Base-by-base conservation (phyloP, 2,113 vertebrate genomes). In the Rostratula benghalensis region DNA sequence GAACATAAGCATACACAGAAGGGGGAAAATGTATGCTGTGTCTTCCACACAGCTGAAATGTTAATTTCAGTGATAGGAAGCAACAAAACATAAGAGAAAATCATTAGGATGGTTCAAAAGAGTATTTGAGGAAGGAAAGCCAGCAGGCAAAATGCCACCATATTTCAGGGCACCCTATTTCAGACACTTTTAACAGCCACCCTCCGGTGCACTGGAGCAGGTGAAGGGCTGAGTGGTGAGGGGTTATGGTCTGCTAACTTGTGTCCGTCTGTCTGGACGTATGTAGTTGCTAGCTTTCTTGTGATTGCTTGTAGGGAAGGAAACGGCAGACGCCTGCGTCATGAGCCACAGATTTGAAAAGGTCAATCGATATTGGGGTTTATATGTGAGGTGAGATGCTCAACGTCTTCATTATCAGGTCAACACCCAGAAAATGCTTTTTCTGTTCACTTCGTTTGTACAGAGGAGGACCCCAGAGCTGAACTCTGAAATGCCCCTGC, bases 331-430 rank as follows among this genome's bases (percentile, higher is more conserved):
- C 0, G 3, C 71, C 54, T 20, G 43, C 10, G 3, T 90, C 89
- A 64, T 3, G 28, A 96, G 75, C 45, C 60, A 77, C 56, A 60
- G 43, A 11, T 78, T 68, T 84, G 69, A 78, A 93, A 89, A 92
- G 57, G 64, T 92, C 92, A 45, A 1, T 68, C 54, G 77, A 71
- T 83, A 75, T 7, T 45, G 45, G 43, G 87, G 51, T 76, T 94
- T 87, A 61, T 53, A 46, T 53, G 60, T 64, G 65, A 91, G 53
- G 51, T 84, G 80, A 92, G 73, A 61, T 82, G 76, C 76, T 94
- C 89, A 88, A 94, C 92, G 59, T 96, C 75, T 90, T 95, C 85
- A 88, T 95, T 94, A 68, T 81, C 94, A 87, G 88, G 76, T 89
- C 92, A 96, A 83, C 83, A 91, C 57, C 39, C 65, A 82, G 77